Base-by-base conservation (phyloP, 2,113 vertebrate genomes). In the Falco punctatus region DNA sequence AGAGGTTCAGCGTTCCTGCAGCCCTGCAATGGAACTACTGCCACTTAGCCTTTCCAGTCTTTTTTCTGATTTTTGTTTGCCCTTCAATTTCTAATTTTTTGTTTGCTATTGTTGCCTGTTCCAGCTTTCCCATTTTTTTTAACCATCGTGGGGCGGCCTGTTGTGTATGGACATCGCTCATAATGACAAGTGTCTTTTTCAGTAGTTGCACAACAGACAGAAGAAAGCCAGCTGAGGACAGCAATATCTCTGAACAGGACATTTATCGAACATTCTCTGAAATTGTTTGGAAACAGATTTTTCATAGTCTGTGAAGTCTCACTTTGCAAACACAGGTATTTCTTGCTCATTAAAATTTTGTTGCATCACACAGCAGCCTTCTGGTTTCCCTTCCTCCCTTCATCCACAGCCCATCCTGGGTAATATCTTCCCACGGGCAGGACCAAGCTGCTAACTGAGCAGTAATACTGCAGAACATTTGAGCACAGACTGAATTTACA, bases 321-420 rank as follows among this genome's bases (percentile, higher is more conserved):
- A 5, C 85, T 94, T 93, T 72, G 81, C 65, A 59, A 90, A 71
- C 5, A 15, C 11, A 26, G 5, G 9, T 22, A 18, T 84, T 87
- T 87, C 46, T 92, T 10, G 5, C 40, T 88, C 88, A 97, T 90
- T 96, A 97, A 97, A 96, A 59, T 15, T 59, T 69, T 3, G 5
- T 92, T 94, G 92, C 94, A 92, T 93, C 92, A 8, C 61, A 67
- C 57, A 6, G 23, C 58, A 64, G 28, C 28, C 48, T 97, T 40
- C 32, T 88, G 66, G 33, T 77, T 88, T 93, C 17, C 18, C 13
- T 62, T 11, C 11, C 15, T 33, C 6, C 61, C 18, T 75, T 86
- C 28, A 6, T 11, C 6, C 15, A 7, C 66, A 48, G 12, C 28
- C 20, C 48, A 17, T 8, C 55, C 66, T 23, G 30, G 48, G 14